A percentile compares a stretch with the other conserved stretches of the same genome.
phyloP scores from a whole-genome alignment of 2,888 invertebrate genomes.

The Parascotia fuliginaria region DNA sequence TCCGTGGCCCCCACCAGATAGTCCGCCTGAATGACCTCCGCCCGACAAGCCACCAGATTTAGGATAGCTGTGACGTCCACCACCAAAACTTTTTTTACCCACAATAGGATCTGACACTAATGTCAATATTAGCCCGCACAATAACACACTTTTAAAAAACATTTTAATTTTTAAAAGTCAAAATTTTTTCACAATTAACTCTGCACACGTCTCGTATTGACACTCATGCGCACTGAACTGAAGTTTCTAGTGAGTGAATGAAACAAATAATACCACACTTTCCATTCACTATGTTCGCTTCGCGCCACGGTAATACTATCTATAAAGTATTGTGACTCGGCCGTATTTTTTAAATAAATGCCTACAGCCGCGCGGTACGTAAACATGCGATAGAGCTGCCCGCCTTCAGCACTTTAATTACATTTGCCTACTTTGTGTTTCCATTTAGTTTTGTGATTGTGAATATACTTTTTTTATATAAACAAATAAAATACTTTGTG shows the following conservation, averaged over 20 bases:
- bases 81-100: conserved; percentile 48
- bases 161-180: conserved; percentile 45
- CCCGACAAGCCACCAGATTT: conserved; percentile 52
- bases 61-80: conserved; percentile 59
- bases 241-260: conserved; percentile 19
- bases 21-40: conserved; percentile 41
- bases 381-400: no score
- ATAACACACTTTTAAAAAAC: conserved; percentile 55
- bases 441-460: no score
- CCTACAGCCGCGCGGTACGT: no score
- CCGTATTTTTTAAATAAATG: no score
- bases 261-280: neutral
- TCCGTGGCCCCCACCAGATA: conserved; percentile 33
- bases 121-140: conserved; percentile 58
- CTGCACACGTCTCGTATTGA: conserved; percentile 32
- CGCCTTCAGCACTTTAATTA: no score
- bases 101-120: conserved; percentile 47
- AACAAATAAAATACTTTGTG: no score
- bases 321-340: no score
- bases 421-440: no score
- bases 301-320: no score
- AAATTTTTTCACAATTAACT: conserved; percentile 27
- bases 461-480: no score
- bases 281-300: neutral
- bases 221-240: conserved; percentile 57